Conservation (phyloP, 1,140 invertebrate genomes). For the Macrotrachela quadricornifera region DNA sequence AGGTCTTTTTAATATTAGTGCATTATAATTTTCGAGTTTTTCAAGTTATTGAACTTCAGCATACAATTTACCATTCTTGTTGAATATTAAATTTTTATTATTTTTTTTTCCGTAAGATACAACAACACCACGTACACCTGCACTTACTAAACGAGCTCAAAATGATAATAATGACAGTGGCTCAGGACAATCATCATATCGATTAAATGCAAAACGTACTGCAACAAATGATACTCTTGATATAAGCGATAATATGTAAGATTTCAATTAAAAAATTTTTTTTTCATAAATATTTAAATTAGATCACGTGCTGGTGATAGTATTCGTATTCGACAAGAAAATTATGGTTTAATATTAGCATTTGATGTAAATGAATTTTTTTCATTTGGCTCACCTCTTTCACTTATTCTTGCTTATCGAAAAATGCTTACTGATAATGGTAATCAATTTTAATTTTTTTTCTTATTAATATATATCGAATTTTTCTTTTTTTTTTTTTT, state of each 20-base stretch:
- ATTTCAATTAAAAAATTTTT: too few species aligned
- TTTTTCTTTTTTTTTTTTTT: constrained; percentile 31
- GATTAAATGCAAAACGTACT: neutral
- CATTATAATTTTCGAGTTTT: too few species aligned
- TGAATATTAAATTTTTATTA: too few species aligned
- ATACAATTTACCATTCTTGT: too few species aligned
- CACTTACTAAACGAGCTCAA: neutral
- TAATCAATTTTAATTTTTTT: neutral
- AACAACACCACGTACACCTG: too few species aligned
- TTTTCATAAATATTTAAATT: too few species aligned
- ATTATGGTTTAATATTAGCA: constrained; percentile 48
- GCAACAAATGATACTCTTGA: neutral
- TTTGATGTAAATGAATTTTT: constrained; percentile 87
- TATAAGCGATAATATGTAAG: too few species aligned
- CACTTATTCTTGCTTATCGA: constrained; percentile 69
- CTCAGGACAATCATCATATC: neutral
- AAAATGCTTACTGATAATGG: constrained; percentile 28
- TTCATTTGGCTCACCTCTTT: constrained; percentile 84
- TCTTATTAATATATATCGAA: neutral
- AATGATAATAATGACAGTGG: constrained; percentile 6
- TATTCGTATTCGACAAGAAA: constrained; percentile 39
- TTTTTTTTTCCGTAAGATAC: too few species aligned
- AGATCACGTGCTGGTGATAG: neutral
- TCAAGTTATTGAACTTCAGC: too few species aligned
- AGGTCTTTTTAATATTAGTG: too few species aligned